phyloP scores from a whole-genome alignment of 2,113 vertebrate genomes.

The Aegypius monachus region DNA sequence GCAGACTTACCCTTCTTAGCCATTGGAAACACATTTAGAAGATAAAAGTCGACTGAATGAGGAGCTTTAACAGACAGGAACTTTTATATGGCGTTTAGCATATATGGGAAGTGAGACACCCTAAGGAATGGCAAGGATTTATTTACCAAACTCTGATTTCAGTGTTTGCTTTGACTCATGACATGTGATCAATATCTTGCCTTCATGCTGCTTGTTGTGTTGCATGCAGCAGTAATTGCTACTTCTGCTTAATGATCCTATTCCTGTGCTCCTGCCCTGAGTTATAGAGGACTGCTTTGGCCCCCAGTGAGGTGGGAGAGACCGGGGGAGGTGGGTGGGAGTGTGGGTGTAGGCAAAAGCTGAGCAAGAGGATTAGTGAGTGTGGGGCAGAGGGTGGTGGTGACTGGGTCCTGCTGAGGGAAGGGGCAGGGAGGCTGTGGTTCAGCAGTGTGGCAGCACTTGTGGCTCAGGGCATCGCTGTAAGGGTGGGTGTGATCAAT shows the following conservation, averaged over 20 bases:
- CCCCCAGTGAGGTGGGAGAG: neutral
- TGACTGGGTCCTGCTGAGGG: neutral
- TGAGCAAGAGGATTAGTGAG: neutral
- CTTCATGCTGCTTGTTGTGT: neutral
- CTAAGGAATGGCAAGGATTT: conserved; percentile 57
- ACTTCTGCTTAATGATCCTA: conserved; percentile 5
- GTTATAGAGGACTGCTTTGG: fast-evolving
- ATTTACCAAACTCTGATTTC: neutral
- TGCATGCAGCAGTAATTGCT: neutral
- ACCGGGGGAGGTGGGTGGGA: neutral
- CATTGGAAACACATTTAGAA: conserved; percentile 62
- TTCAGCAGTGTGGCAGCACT: fast-evolving
- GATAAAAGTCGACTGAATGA: neutral
- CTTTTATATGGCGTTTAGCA: neutral
- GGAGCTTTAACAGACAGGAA: neutral
- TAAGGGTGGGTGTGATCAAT: fast-evolving
- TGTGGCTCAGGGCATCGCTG: fast-evolving
- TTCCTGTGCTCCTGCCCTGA: conserved; percentile 1
- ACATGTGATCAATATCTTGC: neutral
- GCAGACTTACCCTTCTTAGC: conserved; percentile 41
- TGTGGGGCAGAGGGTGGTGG: neutral
- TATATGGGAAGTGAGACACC: conserved; percentile 46
- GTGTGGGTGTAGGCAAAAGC: neutral
- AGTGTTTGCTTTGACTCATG: conserved; percentile 16
- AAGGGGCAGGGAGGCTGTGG: neutral